Evolutionary conservation across 2,113 vertebrate genomes (phyloP).

Genomic region (Equus przewalskii): DNA sequence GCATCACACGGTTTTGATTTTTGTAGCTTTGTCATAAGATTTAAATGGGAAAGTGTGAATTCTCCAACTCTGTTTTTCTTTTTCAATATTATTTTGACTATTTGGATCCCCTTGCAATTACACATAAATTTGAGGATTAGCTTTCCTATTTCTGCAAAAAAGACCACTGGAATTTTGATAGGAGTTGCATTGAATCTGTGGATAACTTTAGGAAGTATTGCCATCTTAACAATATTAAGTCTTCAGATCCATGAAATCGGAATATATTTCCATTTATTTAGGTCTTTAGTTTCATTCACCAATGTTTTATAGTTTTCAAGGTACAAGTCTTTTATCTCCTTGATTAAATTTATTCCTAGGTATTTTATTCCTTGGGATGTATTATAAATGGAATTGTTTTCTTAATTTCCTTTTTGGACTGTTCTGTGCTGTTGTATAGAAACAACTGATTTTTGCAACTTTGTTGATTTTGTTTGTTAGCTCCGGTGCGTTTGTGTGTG

Average conservation of each 20-base stretch:
- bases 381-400: neutral
- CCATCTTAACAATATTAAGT: neutral
- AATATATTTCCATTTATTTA: conserved; percentile 3
- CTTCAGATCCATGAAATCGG: neutral
- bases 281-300: conserved; percentile 8
- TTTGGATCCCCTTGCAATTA: neutral
- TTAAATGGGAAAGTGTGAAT: neutral
- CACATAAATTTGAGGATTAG: neutral
- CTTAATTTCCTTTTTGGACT: neutral
- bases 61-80: neutral
- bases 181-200: neutral
- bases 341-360: neutral
- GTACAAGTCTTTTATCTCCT: neutral
- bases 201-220: neutral
- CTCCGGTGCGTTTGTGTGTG: neutral
- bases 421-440: neutral
- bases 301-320: neutral
- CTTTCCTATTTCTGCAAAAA: conserved; percentile 1
- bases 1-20: neutral
- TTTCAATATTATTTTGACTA: neutral
- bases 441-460: neutral
- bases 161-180: neutral
- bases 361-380: neutral
- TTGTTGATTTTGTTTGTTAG: neutral
- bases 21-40: conserved; percentile 14